A percentile compares a stretch with the other conserved stretches of the same genome.
Conservation (phyloP, 1,140 invertebrate species). For the Bombyx mori region ASM3026992v2 NC_085119.1:11852001-11852500, state of each 20-base stretch:
- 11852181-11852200: too few relatives aligned
- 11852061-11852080: conserved; percentile 24
- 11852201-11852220: too few relatives aligned
- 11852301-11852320: too few relatives aligned
- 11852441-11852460: conserved; percentile 10
- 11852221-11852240: too few relatives aligned
- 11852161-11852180: conserved; percentile 12
- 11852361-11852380: background rate
- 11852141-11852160: conserved; percentile 20
- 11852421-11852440: conserved; percentile 9
- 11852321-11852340: background rate
- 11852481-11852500: conserved; percentile 24
- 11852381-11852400: background rate
- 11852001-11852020: conserved; percentile 49
- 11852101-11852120: conserved; percentile 18
- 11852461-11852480: conserved; percentile 11
- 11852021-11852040: conserved; percentile 33
- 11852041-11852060: conserved; percentile 20
- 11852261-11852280: too few relatives aligned
- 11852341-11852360: background rate
- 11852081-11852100: conserved; percentile 19
- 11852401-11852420: too few relatives aligned
- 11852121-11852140: conserved; percentile 15
- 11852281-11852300: too few relatives aligned
- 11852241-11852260: too few relatives aligned